Base-by-base conservation (phyloP, 2,888 invertebrate species). In the Tolmerus cingulatus region DNA sequence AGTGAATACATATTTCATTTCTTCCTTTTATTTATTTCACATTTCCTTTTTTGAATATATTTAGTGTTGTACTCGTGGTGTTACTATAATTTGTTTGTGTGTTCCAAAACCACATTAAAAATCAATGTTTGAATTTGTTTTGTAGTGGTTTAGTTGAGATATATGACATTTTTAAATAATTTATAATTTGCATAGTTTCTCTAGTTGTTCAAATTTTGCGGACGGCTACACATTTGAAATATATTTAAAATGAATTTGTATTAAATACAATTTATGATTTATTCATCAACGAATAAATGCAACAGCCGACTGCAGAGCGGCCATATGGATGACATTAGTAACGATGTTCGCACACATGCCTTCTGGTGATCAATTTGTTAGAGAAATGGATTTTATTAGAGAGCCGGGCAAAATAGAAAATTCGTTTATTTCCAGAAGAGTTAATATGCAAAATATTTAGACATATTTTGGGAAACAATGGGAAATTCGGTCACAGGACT, bases 401-500 rank as follows among this genome's bases (percentile, higher is more conserved):
- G 79, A 46, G 46, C 27, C 30, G 51, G 43, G 51, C 23, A 79
- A 79, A 55, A 51, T 79, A 51, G 79, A 79, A 51, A 79, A 79
- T 79, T 79, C 30, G 79, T 79, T 79, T 79, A 79, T 79, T 79
- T 79, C 79, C 79, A 19, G 51, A 79, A 79, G 79, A 79, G 79
- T 79, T 79, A 79, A 79, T 79, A 79, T 79, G 79, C 79, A 79
- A 79, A 79, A 79, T 79, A 19, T 79, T 66, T 79, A 40, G 40
- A 78, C 16, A 19, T 43, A 46, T 78, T 77, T 46, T 14, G 37
- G 37, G 12, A 23, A 66, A 66, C 66, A 66, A 66, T 66, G 7
- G 66, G 27, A 12, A 66, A 66, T 66, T 23, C 66, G 66, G 19
- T 57, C 57, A 57, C 57, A 57, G 66, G 66, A 66, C 12, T 66